Conservation (phyloP, 92 coral and sea anemone species). For the Plumapathes pennacea region DNA sequence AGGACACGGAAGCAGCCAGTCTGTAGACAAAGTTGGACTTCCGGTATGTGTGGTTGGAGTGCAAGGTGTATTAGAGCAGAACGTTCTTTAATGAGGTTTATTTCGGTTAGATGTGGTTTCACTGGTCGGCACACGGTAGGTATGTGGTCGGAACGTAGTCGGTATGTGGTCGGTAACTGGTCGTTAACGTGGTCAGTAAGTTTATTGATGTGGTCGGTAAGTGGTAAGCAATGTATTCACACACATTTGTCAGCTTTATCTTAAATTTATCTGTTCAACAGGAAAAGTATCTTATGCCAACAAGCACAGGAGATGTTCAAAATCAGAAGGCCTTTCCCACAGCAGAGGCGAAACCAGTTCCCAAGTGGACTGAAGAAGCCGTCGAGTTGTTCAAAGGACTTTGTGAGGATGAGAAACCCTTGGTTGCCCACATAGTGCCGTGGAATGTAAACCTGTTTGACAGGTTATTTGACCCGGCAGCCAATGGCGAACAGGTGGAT, state of each 20-base stretch:
- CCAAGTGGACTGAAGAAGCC: slow-evolving; percentile 68
- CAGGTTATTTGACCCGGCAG: slow-evolving; percentile 39
- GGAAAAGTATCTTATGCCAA: slow-evolving; percentile 62
- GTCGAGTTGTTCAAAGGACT: slow-evolving; percentile 72
- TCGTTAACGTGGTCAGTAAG: too few relatives aligned
- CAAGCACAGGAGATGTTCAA: slow-evolving; percentile 17
- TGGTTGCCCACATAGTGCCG: slow-evolving; percentile 78
- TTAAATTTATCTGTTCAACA: not conserved
- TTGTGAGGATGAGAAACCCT: slow-evolving; percentile 70
- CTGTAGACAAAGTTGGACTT: slow-evolving; percentile 23
- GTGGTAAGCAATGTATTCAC: too few relatives aligned
- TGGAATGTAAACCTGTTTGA: slow-evolving; percentile 67
- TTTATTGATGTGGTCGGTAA: too few relatives aligned
- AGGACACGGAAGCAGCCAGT: slow-evolving; percentile 1
- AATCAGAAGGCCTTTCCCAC: slow-evolving; percentile 10
- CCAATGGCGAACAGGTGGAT: slow-evolving; percentile 16
- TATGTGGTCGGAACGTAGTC: not conserved
- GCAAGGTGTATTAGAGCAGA: not conserved
- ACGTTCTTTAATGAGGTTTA: not conserved
- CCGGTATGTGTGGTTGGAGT: slow-evolving; percentile 27
- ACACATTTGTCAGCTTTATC: too few relatives aligned
- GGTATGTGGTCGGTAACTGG: too few relatives aligned
- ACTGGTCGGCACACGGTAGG: not conserved
- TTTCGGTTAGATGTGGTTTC: not conserved
- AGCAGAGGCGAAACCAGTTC: slow-evolving; percentile 1